Conservation (phyloP, 2,888 invertebrate species). For the Sipha maydis region DNA sequence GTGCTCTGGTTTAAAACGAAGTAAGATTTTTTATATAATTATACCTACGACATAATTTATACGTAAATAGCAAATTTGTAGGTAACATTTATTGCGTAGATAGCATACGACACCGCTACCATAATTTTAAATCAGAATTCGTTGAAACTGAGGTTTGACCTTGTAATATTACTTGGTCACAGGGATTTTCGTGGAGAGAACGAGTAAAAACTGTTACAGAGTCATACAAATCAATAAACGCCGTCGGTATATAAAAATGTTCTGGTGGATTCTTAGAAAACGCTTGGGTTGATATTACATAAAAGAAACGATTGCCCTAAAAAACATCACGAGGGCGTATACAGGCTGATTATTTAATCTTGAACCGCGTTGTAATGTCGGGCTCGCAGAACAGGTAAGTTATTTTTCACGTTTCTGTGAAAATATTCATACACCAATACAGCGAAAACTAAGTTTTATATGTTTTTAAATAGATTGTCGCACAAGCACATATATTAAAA, state of each 20-base stretch:
- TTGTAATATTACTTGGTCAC: slow-evolving; percentile 6
- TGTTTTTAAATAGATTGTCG: background rate
- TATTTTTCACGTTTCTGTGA: background rate
- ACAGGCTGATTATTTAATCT: background rate
- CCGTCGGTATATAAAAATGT: slow-evolving; percentile 13
- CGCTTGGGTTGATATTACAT: background rate
- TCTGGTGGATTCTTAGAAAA: slow-evolving; percentile 12
- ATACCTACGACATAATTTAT: too few relatives aligned
- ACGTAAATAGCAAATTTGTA: too few relatives aligned
- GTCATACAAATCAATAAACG: slow-evolving; percentile 17
- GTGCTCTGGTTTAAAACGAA: too few relatives aligned
- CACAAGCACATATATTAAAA: background rate
- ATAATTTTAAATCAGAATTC: slow-evolving; percentile 20
- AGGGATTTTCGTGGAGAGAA: slow-evolving; percentile 9
- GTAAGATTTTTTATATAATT: too few relatives aligned
- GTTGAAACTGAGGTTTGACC: background rate
- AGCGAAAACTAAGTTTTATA: background rate
- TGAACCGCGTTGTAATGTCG: background rate
- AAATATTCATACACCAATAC: background rate
- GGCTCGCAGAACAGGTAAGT: background rate
- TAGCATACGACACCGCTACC: too few relatives aligned
- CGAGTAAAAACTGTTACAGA: slow-evolving; percentile 10
- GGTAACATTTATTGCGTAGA: too few relatives aligned
- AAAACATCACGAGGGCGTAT: background rate
- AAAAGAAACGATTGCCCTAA: background rate